Conservation (phyloP, 1,140 invertebrate species). For the Hestina assimilis region DNA sequence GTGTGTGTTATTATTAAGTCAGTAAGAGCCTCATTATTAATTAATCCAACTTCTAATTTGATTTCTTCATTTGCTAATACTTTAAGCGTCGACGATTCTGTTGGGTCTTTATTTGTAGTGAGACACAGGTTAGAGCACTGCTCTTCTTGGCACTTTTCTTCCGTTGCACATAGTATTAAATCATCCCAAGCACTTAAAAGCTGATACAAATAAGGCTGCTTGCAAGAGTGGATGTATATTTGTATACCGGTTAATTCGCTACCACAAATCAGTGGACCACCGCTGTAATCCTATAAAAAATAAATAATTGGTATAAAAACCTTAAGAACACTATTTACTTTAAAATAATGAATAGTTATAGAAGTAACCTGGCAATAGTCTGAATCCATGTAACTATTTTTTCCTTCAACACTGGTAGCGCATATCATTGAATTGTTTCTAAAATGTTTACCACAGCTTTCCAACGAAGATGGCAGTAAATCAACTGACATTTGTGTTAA, state of each 20-base stretch:
- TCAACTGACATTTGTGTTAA: conserved; percentile 50
- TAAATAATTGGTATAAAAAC: neutral
- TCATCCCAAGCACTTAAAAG: conserved; percentile 47
- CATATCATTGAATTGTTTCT: conserved; percentile 47
- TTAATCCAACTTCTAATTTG: neutral
- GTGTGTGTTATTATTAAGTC: neutral
- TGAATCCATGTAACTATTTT: conserved; percentile 24
- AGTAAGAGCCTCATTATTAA: neutral
- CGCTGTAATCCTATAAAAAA: conserved; percentile 53
- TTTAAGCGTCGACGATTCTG: neutral
- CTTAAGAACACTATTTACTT: neutral
- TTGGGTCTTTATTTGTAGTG: conserved; percentile 46
- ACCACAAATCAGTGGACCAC: conserved; percentile 64
- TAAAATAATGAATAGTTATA: neutral
- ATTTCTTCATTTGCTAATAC: neutral
- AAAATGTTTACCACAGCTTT: conserved; percentile 48
- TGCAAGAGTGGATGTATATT: conserved; percentile 57
- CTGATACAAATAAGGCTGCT: conserved; percentile 56
- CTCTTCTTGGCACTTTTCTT: conserved; percentile 43
- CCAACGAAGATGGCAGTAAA: conserved; percentile 28
- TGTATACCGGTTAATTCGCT: conserved; percentile 49
- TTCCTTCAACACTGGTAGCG: conserved; percentile 44
- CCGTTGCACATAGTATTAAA: conserved; percentile 53
- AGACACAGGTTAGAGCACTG: conserved; percentile 44
- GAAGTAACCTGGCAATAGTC: conserved; percentile 52